Evolutionary conservation across 2,797 vertebrate species (phyloP).

Genomic region (Spheniscus humboldti): DNA sequence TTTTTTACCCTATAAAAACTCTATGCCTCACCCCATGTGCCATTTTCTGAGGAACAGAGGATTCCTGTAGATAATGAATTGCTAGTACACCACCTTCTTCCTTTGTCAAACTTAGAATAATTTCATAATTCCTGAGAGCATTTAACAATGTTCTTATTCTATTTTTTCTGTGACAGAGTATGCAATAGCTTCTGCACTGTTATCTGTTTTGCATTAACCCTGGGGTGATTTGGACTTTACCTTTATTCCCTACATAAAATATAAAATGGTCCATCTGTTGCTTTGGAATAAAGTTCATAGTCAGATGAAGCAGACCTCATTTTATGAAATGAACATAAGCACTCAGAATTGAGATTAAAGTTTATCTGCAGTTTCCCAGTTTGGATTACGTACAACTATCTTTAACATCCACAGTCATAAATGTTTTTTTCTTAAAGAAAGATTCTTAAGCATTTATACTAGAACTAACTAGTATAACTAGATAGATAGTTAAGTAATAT

Average conservation of each 20-base stretch:
- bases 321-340: neutral
- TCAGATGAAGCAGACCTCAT: neutral
- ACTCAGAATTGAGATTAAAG: rapidly evolving
- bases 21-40: neutral
- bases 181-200: neutral
- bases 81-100: neutral
- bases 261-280: neutral
- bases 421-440: neutral
- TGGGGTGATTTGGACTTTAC: neutral
- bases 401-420: neutral
- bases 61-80: neutral
- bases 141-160: neutral
- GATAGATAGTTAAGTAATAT: neutral
- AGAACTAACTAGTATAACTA: neutral
- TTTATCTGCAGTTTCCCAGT: neutral
- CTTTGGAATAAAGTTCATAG: neutral
- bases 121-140: neutral
- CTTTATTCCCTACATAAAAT: neutral
- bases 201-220: neutral
- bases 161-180: neutral
- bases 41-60: neutral
- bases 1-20: neutral
- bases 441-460: neutral
- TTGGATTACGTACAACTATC: neutral
- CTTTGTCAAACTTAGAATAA: neutral